Percentiles rank a stretch among this genome's conserved stretches.
phyloP scores from a whole-genome alignment of 2,888 invertebrate genomes.

The Cosmia pyralina region DNA sequence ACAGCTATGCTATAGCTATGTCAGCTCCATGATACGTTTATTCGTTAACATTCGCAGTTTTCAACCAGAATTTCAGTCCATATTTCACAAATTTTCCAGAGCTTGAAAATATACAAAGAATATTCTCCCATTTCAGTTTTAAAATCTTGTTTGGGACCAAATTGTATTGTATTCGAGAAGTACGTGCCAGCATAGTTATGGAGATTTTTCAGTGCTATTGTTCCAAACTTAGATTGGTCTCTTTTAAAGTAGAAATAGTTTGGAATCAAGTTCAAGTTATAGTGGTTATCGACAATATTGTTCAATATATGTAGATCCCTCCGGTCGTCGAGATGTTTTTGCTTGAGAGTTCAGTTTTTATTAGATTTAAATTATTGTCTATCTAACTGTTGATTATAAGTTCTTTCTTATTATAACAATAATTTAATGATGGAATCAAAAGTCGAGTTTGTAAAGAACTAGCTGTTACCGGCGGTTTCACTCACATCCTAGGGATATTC shows the following conservation, averaged over 20 bases:
- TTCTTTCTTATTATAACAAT: constrained; percentile 1
- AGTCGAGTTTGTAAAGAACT: not conserved
- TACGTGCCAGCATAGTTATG: constrained; percentile 61
- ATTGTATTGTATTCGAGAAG: constrained; percentile 55
- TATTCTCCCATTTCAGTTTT: constrained; percentile 55
- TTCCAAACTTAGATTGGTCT: constrained; percentile 52
- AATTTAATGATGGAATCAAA: constrained; percentile 24
- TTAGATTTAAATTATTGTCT: constrained; percentile 43
- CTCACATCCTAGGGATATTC: not conserved
- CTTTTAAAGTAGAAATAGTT: constrained; percentile 22
- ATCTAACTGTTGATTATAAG: constrained; percentile 24
- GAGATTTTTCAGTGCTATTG: constrained; percentile 49
- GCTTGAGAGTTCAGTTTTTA: constrained; percentile 34
- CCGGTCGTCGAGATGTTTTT: constrained; percentile 20
- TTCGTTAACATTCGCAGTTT: constrained; percentile 41
- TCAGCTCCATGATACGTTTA: constrained; percentile 3
- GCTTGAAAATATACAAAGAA: constrained; percentile 52
- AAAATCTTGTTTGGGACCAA: constrained; percentile 60
- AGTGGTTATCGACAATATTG: constrained; percentile 25
- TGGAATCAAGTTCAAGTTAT: constrained; percentile 24
- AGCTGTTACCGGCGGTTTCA: not conserved
- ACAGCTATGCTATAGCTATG: not conserved
- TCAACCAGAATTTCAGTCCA: constrained; percentile 35
- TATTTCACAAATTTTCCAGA: constrained; percentile 40
- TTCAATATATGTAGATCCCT: constrained; percentile 46